Base-by-base conservation (phyloP, 2,797 vertebrate species). In the Semaprochilodus insignis region DNA sequence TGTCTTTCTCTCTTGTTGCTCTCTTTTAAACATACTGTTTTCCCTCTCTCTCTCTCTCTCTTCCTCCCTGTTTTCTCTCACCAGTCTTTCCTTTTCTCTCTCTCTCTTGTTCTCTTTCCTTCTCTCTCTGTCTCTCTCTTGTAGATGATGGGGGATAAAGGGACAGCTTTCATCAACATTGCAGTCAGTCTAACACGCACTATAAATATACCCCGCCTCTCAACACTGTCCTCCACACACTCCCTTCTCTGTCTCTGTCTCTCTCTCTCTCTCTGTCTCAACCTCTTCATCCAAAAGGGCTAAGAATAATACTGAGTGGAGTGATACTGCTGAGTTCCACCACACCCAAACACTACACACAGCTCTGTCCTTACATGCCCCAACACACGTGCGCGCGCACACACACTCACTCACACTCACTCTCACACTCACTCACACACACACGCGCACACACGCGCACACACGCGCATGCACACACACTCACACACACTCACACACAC, bases 141-240 rank as follows among this genome's bases (percentile, higher is more conserved):
- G 3, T 23, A 63, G 1, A 31, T 52, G 27, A 72, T 2, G 52
- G 63, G 80, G 82, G 88, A 48, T 85, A 85, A 88, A 79, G 78
- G 69, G 81, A 84, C 81, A 81, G 87, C 90, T 93, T 93, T 93
- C 91, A 93, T 89, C 93, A 91, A 83, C 89, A 84, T 87, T 78
- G 73, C 85, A 0, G 67, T 88, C 83, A 27, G 81, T 90, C 82
- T 90, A 92, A 94, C 88, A 89, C 84, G 60, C 6, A 85, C 91
- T 94, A 94, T 93, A 92, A 93, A 95, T 94, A 94, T 87, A 69
- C 25, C 0, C 34, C 34, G 17, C 36, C 83, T 81, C 89, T 90
- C 89, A 88, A 51, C 7, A 77, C 82, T 85, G 21, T 74, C 67
- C 62, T 80, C 75, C 87, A 82, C 69, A 21, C 81, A 55, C 23